Evolutionary conservation across 2,797 vertebrate species (phyloP), one percentile per base, ranked within the genome.

Genomic region (Tolypeutes matacus): DNA sequence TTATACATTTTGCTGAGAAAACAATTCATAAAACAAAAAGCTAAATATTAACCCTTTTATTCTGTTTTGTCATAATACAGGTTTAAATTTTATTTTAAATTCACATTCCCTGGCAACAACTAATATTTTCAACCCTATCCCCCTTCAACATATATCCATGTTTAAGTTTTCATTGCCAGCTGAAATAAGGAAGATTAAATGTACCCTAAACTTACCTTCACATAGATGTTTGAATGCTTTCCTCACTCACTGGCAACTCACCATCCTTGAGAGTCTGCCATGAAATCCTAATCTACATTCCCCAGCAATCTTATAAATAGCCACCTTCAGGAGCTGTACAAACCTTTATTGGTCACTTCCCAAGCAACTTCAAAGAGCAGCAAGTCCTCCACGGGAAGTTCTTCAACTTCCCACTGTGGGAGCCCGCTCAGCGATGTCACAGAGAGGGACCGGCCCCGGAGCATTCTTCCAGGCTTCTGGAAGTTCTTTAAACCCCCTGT

Each of bases 341-440:
- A 95, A 99, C 99, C 99, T 99, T 99, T 99, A 98, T 99, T 99
- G 91, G 99, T 99, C 95, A 99, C 99, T 97, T 99, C 99, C 99
- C 99, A 99, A 75, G 99, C 98, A n/a, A 99, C 98, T 98, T 99
- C 99, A 17, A 99, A 99, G 39, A 99, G 99, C 95, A 99, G 97
- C 86, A 99, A 97, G 64, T 99, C 98, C 29, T 99, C 99, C 95
- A 99, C 98, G 0, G 99, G 99, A 62, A 99, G 98, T 27, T 98
- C 98, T 42, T 99, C 99, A 0, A 99, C 98, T 29, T 99, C 99
- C 99, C 99, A 99, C 89, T 98, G 98, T 0, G 99, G 99, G 84
- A 99, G 98, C 6, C 99, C 99, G 0, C 99, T 99, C 64, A 99
- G 98, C 58, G 99, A 99, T 7, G 99, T 98, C 98, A 99, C 98